phyloP scores from a whole-genome alignment of 2,797 vertebrate species.

The Gambusia yucatana region DNA sequence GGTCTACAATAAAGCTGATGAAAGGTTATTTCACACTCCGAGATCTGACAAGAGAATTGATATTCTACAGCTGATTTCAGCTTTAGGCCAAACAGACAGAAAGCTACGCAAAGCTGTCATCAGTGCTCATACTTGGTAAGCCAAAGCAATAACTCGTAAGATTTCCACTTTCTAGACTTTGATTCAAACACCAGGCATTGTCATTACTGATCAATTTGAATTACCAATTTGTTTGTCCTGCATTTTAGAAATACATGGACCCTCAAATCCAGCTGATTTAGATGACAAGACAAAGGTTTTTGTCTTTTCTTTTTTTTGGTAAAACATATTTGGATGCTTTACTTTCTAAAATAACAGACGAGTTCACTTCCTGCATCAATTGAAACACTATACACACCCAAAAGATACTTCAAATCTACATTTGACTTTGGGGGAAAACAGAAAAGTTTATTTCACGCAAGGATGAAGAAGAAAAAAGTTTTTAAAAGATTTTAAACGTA shows the following conservation, averaged over 20 bases:
- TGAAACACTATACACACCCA: background rate
- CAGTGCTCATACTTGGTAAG: background rate
- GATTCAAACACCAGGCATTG: background rate
- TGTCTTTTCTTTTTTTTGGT: too few species aligned
- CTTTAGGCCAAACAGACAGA: background rate
- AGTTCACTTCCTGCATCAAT: background rate
- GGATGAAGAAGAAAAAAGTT: background rate
- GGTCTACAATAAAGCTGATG: background rate
- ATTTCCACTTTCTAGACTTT: background rate
- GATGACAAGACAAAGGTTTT: background rate
- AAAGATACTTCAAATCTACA: background rate
- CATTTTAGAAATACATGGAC: background rate
- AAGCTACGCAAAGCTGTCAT: background rate
- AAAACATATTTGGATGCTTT: background rate
- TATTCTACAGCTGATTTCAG: background rate
- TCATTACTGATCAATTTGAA: background rate
- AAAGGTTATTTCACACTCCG: background rate
- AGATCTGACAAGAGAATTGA: slow-evolving; percentile 3
- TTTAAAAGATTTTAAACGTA: background rate
- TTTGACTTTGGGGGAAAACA: background rate
- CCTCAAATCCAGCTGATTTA: background rate
- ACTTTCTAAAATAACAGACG: background rate
- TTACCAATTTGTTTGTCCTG: background rate
- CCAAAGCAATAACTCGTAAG: background rate
- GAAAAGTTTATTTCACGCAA: background rate